Base-by-base conservation (phyloP, 2,113 vertebrate genomes). In the Ptilorrhoa leucosticta region DNA sequence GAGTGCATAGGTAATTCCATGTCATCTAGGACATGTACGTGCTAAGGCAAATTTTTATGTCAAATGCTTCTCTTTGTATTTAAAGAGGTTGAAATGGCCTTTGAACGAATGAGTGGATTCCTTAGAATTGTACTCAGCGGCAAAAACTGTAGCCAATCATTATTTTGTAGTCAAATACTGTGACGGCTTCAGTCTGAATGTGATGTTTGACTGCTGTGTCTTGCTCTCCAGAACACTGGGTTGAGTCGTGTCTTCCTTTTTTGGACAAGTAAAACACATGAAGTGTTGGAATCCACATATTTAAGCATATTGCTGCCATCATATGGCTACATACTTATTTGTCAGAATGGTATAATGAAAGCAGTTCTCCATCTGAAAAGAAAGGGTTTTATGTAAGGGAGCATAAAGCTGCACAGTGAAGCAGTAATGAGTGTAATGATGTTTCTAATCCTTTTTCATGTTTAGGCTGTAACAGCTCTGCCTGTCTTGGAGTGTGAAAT, bases 301-400 rank as follows among this genome's bases (percentile, higher is more conserved):
- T 83, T 92, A 94, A 84, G 90, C 91, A 96, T 96, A 94, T 94
- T 95, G 70, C 93, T 97, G 95, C 91, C 89, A 96, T 97, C 91
- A 93, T 84, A 96, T 92, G 78, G 94, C 79, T 94, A 89, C 69
- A 64, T n/a, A 53, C 40, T 95, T 95, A 68, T 65, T 89, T 93
- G 78, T 76, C 87, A 85, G 78, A 84, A 72, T 22, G 23, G 30
- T 65, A 7, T 30, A 31, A 47, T 27, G 31, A 64, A 77, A 82
- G 28, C 44, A 75, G n/a, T 44, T 82, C 54, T 69, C 39, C 69
- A 45, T 91, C 76, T 94, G 53, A 35, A 82, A 75, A 76, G 22
- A 75, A 83, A 57, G 30, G 3, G 21, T 30, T 82, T 82, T 57
- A 28, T 54, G 18, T 65, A 48, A 72, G 48, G 37, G 75, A 78